These are phyloP conservation scores for Balaeniceps rex DNA, from an alignment of 2,113 vertebrate species.

Conservation along the genomic window DNA sequence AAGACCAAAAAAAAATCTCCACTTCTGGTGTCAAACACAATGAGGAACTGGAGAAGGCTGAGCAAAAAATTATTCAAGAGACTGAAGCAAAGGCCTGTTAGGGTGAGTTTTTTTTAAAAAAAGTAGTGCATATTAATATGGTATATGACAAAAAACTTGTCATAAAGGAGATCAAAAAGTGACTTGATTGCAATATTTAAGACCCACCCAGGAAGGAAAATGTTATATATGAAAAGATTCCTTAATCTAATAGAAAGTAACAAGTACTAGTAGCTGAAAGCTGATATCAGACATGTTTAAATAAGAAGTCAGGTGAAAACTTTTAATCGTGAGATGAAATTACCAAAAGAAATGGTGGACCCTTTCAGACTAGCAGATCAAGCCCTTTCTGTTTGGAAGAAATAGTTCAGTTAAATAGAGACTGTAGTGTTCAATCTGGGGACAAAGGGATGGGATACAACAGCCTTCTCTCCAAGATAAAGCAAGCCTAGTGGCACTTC, in stretches of 20 bases:
- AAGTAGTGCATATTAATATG: background rate
- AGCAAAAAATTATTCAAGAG: background rate
- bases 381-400: background rate
- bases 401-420: background rate
- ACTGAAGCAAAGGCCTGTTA: background rate
- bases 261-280: background rate
- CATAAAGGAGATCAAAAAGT: background rate
- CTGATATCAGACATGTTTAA: background rate
- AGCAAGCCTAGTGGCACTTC: background rate
- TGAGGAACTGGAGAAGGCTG: background rate
- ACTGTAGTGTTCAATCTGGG: background rate
- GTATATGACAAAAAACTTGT: background rate
- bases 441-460: background rate
- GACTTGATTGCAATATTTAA: background rate
- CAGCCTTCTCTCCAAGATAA: background rate
- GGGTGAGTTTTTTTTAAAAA: background rate
- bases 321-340: background rate
- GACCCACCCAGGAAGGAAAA: background rate
- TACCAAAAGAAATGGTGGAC: background rate
- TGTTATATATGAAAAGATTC: background rate
- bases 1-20: background rate
- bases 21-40: background rate
- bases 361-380: background rate
- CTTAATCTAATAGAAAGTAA: background rate
- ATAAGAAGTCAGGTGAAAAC: background rate